phyloP scores from a whole-genome alignment of 2,113 vertebrate genomes.

The Protobothrops flavoviridis region DNA sequence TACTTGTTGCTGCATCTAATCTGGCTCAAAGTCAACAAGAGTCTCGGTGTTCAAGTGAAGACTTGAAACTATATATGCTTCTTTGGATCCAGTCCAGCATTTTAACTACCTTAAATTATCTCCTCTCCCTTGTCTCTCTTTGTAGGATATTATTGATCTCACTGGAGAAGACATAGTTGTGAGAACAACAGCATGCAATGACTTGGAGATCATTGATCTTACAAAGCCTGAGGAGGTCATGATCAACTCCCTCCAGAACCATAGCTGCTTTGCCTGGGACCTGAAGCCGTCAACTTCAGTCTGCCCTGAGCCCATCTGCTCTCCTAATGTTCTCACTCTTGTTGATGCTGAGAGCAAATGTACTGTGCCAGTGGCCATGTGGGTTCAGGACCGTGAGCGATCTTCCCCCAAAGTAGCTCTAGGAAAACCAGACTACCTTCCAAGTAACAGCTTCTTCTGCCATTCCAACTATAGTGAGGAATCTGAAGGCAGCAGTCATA shows the following conservation, averaged over 20 bases:
- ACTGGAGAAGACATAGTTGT: slow-evolving; percentile 61
- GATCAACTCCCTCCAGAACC: slow-evolving; percentile 9
- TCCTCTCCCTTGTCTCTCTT: neutral
- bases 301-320: neutral
- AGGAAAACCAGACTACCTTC: neutral
- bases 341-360: neutral
- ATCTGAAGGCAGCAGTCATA: slow-evolving; percentile 49
- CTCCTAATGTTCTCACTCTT: neutral
- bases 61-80: neutral
- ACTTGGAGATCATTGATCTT: slow-evolving; percentile 65
- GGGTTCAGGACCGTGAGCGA: neutral
- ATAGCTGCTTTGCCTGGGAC: slow-evolving; percentile 26
- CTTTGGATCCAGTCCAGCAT: neutral
- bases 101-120: neutral
- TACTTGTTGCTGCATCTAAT: neutral
- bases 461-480: neutral
- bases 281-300: neutral
- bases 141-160: slow-evolving; percentile 77
- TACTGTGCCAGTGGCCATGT: rapidly evolving
- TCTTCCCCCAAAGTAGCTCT: slow-evolving; percentile 10
- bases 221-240: slow-evolving; percentile 54
- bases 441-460: slow-evolving; percentile 18
- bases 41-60: neutral
- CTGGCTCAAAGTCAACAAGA: neutral
- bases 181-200: rapidly evolving